These are phyloP conservation scores for Atta cephalotes DNA, from an alignment of 1,140 invertebrate genomes.

Conservation along the genomic window DNA sequence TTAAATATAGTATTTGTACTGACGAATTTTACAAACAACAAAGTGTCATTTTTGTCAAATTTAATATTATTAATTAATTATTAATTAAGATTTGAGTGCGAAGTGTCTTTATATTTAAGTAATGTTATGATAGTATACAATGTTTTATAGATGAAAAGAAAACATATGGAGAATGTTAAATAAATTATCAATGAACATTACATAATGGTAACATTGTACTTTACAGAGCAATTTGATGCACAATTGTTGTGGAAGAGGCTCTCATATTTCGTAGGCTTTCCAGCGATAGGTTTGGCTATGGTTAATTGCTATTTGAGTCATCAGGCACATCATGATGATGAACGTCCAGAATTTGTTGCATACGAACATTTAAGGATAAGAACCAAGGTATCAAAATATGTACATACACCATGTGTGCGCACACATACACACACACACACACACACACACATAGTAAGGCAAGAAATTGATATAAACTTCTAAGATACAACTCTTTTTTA, in stretches of 20 bases:
- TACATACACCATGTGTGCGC: not conserved
- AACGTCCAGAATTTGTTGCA: conserved; percentile 25
- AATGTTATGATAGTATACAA: not conserved
- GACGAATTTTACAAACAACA: not conserved
- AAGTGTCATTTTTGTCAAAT: not conserved
- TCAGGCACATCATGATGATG: not conserved
- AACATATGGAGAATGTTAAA: not conserved
- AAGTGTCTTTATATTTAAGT: not conserved
- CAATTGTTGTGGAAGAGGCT: conserved; percentile 60
- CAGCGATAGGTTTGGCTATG: conserved; percentile 37
- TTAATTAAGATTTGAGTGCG: not conserved
- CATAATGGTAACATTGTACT: conserved; percentile 33
- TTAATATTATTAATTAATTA: not conserved
- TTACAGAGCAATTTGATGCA: conserved; percentile 37
- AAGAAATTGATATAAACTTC: not conserved
- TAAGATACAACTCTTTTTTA: not conserved
- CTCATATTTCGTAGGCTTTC: conserved; percentile 54
- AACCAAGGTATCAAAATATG: conserved; percentile 64
- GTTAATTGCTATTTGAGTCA: conserved; percentile 61
- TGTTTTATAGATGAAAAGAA: not conserved
- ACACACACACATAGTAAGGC: no score
- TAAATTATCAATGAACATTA: conserved; percentile 39
- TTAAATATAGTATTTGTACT: not conserved
- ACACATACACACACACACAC: not conserved
- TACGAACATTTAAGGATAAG: conserved; percentile 68